Conservation (phyloP, 2,797 vertebrate species). For the Hypotaenidia okinawae region DNA sequence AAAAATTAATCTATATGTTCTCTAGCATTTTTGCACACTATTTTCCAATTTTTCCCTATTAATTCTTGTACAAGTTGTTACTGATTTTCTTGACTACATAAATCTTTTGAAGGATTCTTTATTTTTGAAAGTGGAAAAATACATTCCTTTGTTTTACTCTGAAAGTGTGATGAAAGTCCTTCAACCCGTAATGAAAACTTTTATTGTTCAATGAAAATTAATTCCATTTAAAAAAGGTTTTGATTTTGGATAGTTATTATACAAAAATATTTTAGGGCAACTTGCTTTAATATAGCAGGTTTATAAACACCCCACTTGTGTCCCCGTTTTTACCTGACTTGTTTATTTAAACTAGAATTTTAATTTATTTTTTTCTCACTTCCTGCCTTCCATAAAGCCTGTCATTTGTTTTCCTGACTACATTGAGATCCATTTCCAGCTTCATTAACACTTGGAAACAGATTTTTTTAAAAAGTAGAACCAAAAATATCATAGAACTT, state of each 20-base stretch:
- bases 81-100: neutral
- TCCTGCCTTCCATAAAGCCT: neutral
- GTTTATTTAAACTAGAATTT: neutral
- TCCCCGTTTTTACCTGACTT: neutral
- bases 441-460: neutral
- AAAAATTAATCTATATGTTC: neutral
- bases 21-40: neutral
- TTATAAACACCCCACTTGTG: neutral
- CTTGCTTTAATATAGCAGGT: neutral
- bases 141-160: neutral
- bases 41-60: neutral
- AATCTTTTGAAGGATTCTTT: neutral
- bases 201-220: neutral
- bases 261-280: neutral
- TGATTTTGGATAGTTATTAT: neutral
- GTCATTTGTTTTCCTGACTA: neutral
- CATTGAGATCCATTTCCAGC: neutral
- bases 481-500: neutral
- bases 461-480: neutral
- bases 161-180: neutral
- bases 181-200: neutral
- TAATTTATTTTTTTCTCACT: neutral
- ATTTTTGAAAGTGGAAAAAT: neutral
- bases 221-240: neutral
- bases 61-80: neutral